Percentiles rank a stretch among this genome's conserved stretches.
phyloP scores from a whole-genome alignment of 2,888 invertebrate species.

The Nematopogon swammerdamellus region DNA sequence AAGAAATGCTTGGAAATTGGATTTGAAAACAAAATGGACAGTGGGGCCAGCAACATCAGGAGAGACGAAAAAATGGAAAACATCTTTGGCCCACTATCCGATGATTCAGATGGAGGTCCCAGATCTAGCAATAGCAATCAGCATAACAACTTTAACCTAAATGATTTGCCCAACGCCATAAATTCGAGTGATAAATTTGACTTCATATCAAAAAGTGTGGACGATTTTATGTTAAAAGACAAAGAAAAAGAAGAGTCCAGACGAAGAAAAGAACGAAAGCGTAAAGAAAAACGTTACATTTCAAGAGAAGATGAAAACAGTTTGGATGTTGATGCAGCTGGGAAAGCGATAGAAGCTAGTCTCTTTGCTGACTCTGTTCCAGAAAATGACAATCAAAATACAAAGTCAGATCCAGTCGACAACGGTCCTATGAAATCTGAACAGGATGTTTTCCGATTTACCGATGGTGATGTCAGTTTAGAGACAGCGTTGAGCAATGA shows the following conservation, averaged over 20 bases:
- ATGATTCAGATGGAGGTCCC: constrained; percentile 56
- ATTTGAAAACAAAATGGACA: constrained; percentile 26
- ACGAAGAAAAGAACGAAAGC: constrained; percentile 62
- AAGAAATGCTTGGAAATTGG: constrained; percentile 32
- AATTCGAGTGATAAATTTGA: constrained; percentile 15
- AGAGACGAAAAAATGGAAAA: constrained; percentile 84
- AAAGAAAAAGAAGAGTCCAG: constrained; percentile 51
- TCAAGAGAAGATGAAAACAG: constrained; percentile 71
- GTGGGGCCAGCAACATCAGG: constrained; percentile 34
- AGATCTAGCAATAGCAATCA: constrained; percentile 18
- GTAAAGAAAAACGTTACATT: constrained; percentile 58
- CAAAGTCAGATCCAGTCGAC: constrained; percentile 26
- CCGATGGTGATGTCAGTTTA: constrained; percentile 56
- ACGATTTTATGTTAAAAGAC: constrained; percentile 20
- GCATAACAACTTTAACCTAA: constrained; percentile 21
- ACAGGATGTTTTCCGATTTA: constrained; percentile 59
- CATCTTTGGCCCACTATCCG: constrained; percentile 83
- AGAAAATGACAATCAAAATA: constrained; percentile 39
- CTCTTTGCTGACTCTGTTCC: constrained; percentile 65
- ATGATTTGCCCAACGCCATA: constrained; percentile 19
- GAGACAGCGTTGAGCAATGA: constrained; percentile 22
- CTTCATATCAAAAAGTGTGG: constrained; percentile 16
- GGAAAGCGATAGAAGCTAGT: constrained; percentile 78
- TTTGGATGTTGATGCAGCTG: constrained; percentile 76
- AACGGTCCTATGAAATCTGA: constrained; percentile 19